Percentiles rank a stretch among this genome's conserved stretches.
Conservation (phyloP, 2,113 vertebrate genomes). For the Corynorhinus townsendii region DNA sequence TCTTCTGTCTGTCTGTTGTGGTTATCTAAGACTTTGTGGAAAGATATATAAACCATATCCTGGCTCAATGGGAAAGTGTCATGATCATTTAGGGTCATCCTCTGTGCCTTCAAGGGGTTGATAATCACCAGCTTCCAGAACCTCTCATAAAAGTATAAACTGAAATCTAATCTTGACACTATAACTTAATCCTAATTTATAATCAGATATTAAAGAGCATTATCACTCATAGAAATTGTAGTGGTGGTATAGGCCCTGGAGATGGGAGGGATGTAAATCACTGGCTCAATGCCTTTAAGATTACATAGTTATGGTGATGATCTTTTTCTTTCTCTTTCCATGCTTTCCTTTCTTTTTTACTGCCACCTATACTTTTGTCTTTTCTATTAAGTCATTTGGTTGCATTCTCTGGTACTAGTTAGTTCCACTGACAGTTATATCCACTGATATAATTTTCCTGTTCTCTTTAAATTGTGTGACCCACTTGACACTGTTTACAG, state of each 20-base stretch:
- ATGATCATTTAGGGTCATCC: not conserved
- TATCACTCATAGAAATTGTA: not conserved
- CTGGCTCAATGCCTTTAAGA: not conserved
- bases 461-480: not conserved
- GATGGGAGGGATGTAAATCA: not conserved
- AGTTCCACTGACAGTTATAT: not conserved
- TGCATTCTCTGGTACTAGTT: not conserved
- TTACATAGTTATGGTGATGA: not conserved
- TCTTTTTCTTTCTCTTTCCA: not conserved
- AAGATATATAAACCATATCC: not conserved
- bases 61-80: not conserved
- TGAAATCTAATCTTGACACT: not conserved
- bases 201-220: not conserved
- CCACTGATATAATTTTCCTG: not conserved
- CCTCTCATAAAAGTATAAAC: not conserved
- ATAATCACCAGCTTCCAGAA: not conserved
- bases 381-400: not conserved
- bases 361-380: not conserved
- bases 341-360: not conserved
- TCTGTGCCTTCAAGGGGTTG: not conserved
- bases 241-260: fast-evolving
- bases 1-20: not conserved
- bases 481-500: not conserved
- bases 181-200: not conserved
- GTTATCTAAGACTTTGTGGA: not conserved